Evolutionary conservation across 2,888 invertebrate genomes (phyloP).

Genomic region (Nomada goodeniana): DNA sequence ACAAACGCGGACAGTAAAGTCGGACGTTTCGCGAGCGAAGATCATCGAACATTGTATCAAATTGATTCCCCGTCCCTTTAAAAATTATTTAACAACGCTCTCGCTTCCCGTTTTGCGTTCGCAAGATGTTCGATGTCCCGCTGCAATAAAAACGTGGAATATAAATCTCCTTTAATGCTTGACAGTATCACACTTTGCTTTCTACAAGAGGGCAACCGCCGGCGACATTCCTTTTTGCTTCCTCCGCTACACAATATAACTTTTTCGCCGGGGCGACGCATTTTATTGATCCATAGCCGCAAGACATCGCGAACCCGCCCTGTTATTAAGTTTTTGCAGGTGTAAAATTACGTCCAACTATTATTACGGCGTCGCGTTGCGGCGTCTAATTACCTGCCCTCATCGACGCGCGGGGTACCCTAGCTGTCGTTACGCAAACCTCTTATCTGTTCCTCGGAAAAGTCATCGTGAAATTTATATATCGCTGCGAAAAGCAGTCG

Average conservation of each 20-base stretch:
- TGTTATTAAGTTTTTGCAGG: constrained; percentile 79
- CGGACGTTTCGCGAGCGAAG: too few relatives aligned
- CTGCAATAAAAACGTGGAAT: constrained; percentile 1
- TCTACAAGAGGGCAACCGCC: constrained; percentile 15
- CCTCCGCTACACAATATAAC: not conserved
- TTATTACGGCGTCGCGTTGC: constrained; percentile 79
- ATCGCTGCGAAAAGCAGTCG: not conserved
- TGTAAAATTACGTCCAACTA: constrained; percentile 78
- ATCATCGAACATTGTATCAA: too few relatives aligned
- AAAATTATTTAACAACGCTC: not conserved
- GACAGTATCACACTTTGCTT: constrained; percentile 19
- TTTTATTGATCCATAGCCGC: constrained; percentile 76
- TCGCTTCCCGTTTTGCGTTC: too few relatives aligned
- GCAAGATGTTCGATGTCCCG: constrained; percentile 1
- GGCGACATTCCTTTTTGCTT: constrained; percentile 1
- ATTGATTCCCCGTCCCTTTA: not conserved
- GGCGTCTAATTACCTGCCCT: constrained; percentile 60
- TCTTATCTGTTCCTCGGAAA: constrained; percentile 28
- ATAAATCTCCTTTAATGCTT: constrained; percentile 31
- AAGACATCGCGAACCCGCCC: constrained; percentile 68
- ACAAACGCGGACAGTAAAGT: too few relatives aligned
- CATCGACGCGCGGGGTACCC: constrained; percentile 29
- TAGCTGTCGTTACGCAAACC: constrained; percentile 36
- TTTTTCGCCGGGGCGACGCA: constrained; percentile 25
- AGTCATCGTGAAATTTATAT: constrained; percentile 36